These are phyloP conservation scores for Pangasius sanitwongsei DNA, from an alignment of 2,797 vertebrate genomes.

Conservation along the genomic window DNA sequence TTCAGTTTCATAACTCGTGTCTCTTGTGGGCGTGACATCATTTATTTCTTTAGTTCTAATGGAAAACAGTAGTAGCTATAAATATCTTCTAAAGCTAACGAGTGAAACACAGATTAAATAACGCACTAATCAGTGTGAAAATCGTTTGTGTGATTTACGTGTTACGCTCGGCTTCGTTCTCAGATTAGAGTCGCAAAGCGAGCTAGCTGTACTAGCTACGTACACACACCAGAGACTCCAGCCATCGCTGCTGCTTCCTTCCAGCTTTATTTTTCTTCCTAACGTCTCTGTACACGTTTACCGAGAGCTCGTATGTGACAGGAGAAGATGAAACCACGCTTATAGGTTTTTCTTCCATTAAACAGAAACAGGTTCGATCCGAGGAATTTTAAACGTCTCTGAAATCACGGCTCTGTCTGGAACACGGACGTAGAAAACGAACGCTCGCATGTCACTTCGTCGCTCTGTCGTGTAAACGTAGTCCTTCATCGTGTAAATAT, in stretches of 20 bases:
- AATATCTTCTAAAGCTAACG: not conserved
- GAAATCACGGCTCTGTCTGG: too few species aligned
- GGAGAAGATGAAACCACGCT: not conserved
- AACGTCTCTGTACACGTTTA: not conserved
- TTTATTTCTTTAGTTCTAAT: too few species aligned
- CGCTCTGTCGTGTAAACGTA: not conserved
- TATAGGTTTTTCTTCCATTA: not conserved
- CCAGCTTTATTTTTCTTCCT: too few species aligned
- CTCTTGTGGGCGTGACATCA: not conserved
- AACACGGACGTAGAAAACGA: too few species aligned
- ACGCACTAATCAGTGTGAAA: not conserved
- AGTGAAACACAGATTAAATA: not conserved
- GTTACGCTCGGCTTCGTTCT: not conserved
- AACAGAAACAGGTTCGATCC: too few species aligned
- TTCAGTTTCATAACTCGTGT: not conserved
- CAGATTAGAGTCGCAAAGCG: not conserved
- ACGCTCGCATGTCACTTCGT: too few species aligned
- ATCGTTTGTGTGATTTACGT: not conserved
- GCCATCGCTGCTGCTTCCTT: not conserved
- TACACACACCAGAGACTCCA: not conserved
- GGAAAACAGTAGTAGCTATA: not conserved
- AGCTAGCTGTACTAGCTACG: not conserved
- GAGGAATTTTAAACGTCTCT: too few species aligned
- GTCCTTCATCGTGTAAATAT: not conserved
- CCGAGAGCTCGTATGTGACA: not conserved